Base-by-base conservation (phyloP, 2,113 vertebrate genomes). In the Cyprinodon tularosa region DNA sequence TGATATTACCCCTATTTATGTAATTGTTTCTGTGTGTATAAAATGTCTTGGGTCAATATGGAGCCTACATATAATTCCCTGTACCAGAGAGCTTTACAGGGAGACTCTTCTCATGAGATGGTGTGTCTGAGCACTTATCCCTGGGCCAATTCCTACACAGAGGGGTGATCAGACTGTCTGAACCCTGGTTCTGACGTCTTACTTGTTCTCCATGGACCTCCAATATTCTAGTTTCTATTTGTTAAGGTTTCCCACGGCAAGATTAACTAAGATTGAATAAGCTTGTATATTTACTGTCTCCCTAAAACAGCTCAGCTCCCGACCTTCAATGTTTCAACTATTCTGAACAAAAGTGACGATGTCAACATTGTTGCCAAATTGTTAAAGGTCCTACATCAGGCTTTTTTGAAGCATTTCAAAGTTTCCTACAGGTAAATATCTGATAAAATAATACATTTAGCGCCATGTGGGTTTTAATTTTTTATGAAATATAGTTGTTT, bases 21-120 rank as follows among this genome's bases (percentile, higher is more conserved):
- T 20, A 4, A 4, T 3, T 45, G 12, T 57, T 14, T 62, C 11
- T 67, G 50, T 42, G 14, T 72, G 39, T 68, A 39, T 57, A 48
- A 7, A 64, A 15, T 48, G 45, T 71, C 81, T 57, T n/a, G 17
- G 50, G 50, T 20, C 2, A 9, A 57, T 20, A 57, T 57, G 50
- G 29, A 29, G 29, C 29, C 29, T 57, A n/a, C 50, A 57, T 20
- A 3, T 73, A 64, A 79, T 12, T 71, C 40, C 72, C 62, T 74
- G 68, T 83, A 62, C 78, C 74, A 62, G 82, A 84, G 86, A 90
- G 72, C 80, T 37, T 4, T 37, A 44, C 67, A 36, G 61, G 68
- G 68, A 4, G 62, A 47, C 37, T 15, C 81, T 93, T 92, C 92
- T 92, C 87, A 91, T 84, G 84, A 87, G 80, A 76, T 53, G 67